These are phyloP conservation scores for Rhinolophus sinicus DNA, from an alignment of 2,113 vertebrate genomes.

Conservation along the genomic window DNA sequence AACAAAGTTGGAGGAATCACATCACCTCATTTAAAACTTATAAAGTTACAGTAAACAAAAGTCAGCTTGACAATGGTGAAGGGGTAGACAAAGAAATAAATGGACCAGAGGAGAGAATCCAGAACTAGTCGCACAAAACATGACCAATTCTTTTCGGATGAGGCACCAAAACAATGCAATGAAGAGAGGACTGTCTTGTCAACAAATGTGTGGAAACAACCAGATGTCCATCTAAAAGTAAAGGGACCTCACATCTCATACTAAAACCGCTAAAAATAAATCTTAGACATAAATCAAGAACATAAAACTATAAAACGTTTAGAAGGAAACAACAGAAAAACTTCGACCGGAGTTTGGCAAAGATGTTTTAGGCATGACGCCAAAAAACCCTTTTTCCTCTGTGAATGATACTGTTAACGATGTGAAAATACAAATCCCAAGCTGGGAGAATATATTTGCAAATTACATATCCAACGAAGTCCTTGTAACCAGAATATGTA, in stretches of 20 bases:
- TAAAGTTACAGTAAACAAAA: not conserved
- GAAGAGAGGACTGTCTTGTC: not conserved
- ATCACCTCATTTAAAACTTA: not conserved
- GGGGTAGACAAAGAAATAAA: not conserved
- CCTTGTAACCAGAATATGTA: not conserved
- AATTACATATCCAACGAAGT: not conserved
- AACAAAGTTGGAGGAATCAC: not conserved
- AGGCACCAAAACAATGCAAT: not conserved
- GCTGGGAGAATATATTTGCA: not conserved
- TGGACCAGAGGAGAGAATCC: not conserved
- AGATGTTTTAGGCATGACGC: not conserved
- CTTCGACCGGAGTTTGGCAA: not conserved
- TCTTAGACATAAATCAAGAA: not conserved
- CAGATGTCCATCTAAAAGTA: not conserved
- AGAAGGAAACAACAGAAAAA: not conserved
- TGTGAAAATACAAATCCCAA: not conserved
- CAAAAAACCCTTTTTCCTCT: not conserved
- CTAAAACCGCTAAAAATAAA: not conserved
- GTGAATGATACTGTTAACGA: not conserved
- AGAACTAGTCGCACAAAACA: not conserved
- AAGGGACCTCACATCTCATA: not conserved
- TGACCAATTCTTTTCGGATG: not conserved
- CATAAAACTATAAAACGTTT: not conserved
- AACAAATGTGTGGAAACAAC: not conserved
- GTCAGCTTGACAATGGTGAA: not conserved